Percentiles rank a stretch among this genome's conserved stretches.
These are phyloP conservation scores for Heterochromis multidens DNA, from an alignment of 2,113 vertebrate species.

Conservation along the genomic window DNA sequence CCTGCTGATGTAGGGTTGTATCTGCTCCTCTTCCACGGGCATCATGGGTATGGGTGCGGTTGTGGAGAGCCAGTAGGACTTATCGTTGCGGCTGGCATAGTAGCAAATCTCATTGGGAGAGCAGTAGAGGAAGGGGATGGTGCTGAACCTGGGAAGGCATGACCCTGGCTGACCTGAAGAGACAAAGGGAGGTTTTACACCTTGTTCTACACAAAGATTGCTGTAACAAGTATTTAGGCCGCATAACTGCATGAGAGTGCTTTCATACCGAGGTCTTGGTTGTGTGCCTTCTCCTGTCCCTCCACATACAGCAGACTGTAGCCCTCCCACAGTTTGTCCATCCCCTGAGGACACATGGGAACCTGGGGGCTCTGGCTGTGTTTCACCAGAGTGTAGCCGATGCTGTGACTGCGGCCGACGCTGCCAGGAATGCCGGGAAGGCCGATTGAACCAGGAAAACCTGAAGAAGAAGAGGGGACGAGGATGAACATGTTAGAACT, in stretches of 20 bases:
- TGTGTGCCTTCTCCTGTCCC: conserved; percentile 95
- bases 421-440: conserved; percentile 74
- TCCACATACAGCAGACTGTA: conserved; percentile 95
- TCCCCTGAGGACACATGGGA: conserved; percentile 88
- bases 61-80: conserved; percentile 98
- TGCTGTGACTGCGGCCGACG: conserved; percentile 73
- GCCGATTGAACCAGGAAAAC: conserved; percentile 59
- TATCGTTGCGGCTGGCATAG: conserved; percentile 92
- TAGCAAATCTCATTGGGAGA: conserved; percentile 89
- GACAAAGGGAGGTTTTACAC: neutral
- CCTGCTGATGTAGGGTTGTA: conserved; percentile 89
- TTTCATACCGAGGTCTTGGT: conserved; percentile 89
- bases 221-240: neutral
- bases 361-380: conserved; percentile 89
- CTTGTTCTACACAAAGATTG: neutral
- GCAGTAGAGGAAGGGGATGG: conserved; percentile 97
- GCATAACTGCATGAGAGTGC: neutral
- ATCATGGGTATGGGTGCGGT: conserved; percentile 94
- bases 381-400: conserved; percentile 88
- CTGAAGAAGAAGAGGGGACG: conserved; percentile 9
- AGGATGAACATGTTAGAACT: neutral
- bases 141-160: conserved; percentile 91
- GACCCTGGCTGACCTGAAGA: conserved; percentile 90
- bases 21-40: conserved; percentile 83
- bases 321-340: conserved; percentile 90